Conservation (phyloP, 92 coral and sea anemone species). For the Epizoanthus fatuus region DNA sequence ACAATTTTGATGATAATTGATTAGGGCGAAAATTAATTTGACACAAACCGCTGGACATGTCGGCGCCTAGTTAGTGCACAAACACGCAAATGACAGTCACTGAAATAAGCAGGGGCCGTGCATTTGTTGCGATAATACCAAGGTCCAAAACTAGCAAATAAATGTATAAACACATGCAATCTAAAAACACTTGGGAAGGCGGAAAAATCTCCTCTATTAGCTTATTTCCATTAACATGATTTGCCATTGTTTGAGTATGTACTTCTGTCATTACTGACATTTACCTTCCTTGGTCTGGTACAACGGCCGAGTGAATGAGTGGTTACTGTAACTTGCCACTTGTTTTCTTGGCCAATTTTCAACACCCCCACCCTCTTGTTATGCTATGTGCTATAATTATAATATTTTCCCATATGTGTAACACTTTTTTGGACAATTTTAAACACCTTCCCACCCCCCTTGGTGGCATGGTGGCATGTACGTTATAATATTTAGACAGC, state of each 20-base stretch:
- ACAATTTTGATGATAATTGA: conserved; percentile 38
- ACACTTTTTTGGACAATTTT: too few species aligned
- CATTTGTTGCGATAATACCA: neutral
- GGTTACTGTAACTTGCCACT: neutral
- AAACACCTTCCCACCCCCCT: too few species aligned
- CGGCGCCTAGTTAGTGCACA: conserved; percentile 50
- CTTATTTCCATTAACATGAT: neutral
- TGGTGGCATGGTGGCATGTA: too few species aligned
- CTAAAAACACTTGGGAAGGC: neutral
- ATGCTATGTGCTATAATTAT: too few species aligned
- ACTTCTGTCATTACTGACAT: neutral
- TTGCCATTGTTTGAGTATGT: neutral
- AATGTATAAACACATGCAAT: neutral
- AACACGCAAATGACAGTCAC: conserved; percentile 10
- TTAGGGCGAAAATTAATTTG: conserved; percentile 32
- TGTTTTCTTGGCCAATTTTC: too few species aligned
- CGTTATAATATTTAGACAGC: too few species aligned
- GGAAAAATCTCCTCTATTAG: neutral
- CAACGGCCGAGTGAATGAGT: neutral
- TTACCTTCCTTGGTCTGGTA: neutral
- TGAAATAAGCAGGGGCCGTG: neutral
- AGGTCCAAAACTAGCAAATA: neutral
- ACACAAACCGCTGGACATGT: conserved; percentile 23
- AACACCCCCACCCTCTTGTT: too few species aligned
- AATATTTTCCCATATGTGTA: too few species aligned